Evolutionary conservation across 2,888 invertebrate genomes (phyloP), one percentile per base, ranked within the genome.

Genomic region (Athrips mouffetella): DNA sequence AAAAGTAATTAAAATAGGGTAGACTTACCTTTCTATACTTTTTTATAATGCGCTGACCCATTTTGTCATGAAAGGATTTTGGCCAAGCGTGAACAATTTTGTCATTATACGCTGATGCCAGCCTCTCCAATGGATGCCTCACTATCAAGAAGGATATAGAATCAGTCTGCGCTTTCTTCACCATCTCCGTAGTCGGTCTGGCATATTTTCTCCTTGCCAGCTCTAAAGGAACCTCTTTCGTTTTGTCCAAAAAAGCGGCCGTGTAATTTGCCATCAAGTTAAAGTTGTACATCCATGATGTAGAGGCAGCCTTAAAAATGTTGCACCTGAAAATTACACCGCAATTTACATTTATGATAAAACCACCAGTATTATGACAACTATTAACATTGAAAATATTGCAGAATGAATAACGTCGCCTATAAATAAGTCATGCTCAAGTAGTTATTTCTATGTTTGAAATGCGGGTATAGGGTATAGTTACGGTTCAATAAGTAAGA

Each of bases 211-310:
- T 93, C 60, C 96, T 90, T 3, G 96, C 96, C 66, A 95, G 78
- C 58, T 92, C 92, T 57, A 96, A 88, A 44, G 94, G 94, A 45
- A 95, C 94, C 66, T 93, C 90, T 73, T 94, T 94, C 49, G 93
- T 94, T 67, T 92, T 92, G 70, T 92, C 92, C 60, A 95, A 84
- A 81, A 93, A 95, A 46, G 91, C 91, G 7, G 94, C 92, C 50
- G 92, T 91, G 77, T 95, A 95, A 63, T 96, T 96, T 6, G 95
- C 95, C 78, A 96, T 91, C 46, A 95, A 82, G 78, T 96, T 95
- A 80, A 96, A 96, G 81, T 96, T 96, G 81, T 95, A 95, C 93
- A 96, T 95, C 96, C 96, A 96, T 0, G 96, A 95, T 13, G 96
- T 95, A n/a, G 96, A 96, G 2, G 94, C 94, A 3, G 94, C 94